Conservation (phyloP, 2,888 invertebrate genomes). For the Gari tellinella region DNA sequence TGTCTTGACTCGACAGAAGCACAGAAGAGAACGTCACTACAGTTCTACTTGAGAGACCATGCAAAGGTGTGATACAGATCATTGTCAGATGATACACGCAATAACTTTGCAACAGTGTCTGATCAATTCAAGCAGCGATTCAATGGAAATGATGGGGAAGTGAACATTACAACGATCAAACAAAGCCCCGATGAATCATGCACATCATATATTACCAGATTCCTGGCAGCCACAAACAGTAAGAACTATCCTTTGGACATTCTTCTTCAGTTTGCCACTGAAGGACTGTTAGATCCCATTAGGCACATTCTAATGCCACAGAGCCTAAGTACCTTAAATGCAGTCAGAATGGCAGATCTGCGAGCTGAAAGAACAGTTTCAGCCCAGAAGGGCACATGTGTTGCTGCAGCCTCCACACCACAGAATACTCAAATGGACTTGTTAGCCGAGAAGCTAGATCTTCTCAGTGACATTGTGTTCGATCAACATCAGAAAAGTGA, state of each 20-base stretch:
- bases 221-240: constrained; percentile 12
- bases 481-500: no score
- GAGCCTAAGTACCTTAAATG: not conserved
- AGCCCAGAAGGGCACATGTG: not conserved
- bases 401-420: not conserved
- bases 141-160: constrained; percentile 19
- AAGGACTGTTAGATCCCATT: not conserved
- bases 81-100: not conserved
- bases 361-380: constrained; percentile 12
- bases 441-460: not conserved
- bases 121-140: not conserved
- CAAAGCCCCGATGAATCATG: constrained; percentile 5
- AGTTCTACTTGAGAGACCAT: constrained; percentile 20
- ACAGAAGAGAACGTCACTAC: not conserved
- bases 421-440: not conserved
- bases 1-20: not conserved
- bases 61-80: constrained; percentile 20
- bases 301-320: constrained; percentile 26
- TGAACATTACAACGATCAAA: not conserved
- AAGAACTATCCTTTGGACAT: constrained; percentile 9
- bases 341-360: not conserved
- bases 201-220: constrained; percentile 15
- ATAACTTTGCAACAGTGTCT: not conserved
- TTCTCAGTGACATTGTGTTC: not conserved
- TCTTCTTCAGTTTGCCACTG: not conserved